Percentiles rank a stretch among this genome's conserved stretches.
Conservation (phyloP, 2,797 vertebrate species). For the Catamblyrhynchus diadema region DNA sequence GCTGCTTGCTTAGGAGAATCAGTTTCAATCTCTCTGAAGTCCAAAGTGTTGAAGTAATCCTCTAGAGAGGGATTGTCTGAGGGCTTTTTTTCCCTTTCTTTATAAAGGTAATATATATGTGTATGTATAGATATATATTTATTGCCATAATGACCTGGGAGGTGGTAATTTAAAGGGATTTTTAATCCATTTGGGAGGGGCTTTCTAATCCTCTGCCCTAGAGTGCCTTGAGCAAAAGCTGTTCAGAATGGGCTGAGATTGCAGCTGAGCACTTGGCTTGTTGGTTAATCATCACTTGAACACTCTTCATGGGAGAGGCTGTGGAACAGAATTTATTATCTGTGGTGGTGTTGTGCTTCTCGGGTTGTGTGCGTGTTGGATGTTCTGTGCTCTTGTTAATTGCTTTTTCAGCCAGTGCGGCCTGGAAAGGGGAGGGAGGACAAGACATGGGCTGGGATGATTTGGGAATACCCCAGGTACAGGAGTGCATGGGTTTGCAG, state of each 20-base stretch:
- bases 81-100: background rate
- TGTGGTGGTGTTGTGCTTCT: background rate
- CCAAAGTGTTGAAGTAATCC: slow-evolving; percentile 5
- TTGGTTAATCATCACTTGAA: slow-evolving; percentile 43
- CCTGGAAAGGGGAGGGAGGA: background rate
- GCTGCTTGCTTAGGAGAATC: slow-evolving; percentile 44
- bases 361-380: background rate
- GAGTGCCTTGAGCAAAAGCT: slow-evolving; percentile 11
- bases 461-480: background rate
- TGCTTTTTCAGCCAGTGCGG: background rate
- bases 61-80: slow-evolving; percentile 8
- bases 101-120: background rate
- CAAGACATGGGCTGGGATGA: background rate
- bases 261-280: slow-evolving; percentile 10
- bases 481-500: background rate
- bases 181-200: background rate
- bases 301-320: slow-evolving; percentile 1
- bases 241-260: background rate
- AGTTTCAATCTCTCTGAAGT: slow-evolving; percentile 37
- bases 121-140: background rate
- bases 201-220: slow-evolving; percentile 2
- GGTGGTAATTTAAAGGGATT: slow-evolving; percentile 11
- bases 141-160: background rate
- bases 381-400: background rate
- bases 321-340: background rate